phyloP scores from a whole-genome alignment of 1,140 invertebrate genomes.

The Drosophila novamexicana region DNA sequence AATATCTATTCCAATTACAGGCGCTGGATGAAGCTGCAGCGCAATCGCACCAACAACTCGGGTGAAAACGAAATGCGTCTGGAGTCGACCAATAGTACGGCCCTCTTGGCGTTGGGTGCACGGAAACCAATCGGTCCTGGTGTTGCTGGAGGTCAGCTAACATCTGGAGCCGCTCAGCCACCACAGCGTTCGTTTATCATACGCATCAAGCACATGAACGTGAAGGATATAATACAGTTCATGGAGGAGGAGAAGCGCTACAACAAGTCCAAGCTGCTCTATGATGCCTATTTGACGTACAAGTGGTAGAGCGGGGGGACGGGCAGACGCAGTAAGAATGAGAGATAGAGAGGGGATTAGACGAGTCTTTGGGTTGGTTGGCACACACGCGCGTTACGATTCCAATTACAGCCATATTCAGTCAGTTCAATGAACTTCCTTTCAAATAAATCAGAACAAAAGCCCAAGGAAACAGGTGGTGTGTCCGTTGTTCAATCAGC shows the following conservation, averaged over 20 bases:
- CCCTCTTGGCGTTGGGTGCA: conserved; percentile 42
- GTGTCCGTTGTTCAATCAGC: conserved; percentile 65
- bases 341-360: not conserved
- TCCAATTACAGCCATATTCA: conserved; percentile 45
- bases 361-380: not conserved
- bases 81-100: conserved; percentile 46
- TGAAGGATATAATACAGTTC: conserved; percentile 59
- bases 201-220: conserved; percentile 41
- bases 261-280: conserved; percentile 34
- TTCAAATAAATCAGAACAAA: conserved; percentile 53
- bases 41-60: not conserved
- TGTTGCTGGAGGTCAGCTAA: not conserved
- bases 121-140: conserved; percentile 14
- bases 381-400: conserved; percentile 27
- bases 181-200: not conserved
- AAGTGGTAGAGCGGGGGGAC: conserved; percentile 10
- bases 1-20: conserved; percentile 1
- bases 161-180: not conserved
- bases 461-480: conserved; percentile 81
- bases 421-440: conserved; percentile 76
- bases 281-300: conserved; percentile 56
- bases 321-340: not conserved
- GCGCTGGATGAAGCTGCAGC: conserved; percentile 35
- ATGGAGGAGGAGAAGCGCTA: conserved; percentile 52
- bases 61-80: conserved; percentile 12